A percentile compares a stretch with the other conserved stretches of the same genome.
phyloP scores from a whole-genome alignment of 2,888 invertebrate genomes.

The Melinaea menophilus region DNA sequence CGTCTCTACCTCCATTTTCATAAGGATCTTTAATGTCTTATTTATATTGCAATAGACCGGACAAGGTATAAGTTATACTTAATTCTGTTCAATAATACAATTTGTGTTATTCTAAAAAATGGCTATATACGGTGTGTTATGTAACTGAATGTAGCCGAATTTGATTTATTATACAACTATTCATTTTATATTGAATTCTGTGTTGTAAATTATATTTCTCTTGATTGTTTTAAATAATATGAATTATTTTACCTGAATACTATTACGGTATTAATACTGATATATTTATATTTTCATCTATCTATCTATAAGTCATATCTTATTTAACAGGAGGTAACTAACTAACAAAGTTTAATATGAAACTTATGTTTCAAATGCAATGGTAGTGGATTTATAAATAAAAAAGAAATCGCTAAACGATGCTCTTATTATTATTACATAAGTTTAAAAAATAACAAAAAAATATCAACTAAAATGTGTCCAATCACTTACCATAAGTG shows the following conservation, averaged over 20 bases:
- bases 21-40: background rate
- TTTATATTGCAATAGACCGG: background rate
- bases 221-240: no score
- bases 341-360: no score
- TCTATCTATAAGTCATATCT: no score
- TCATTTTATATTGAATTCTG: constrained; percentile 12
- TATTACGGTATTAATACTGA: no score
- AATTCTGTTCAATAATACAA: background rate
- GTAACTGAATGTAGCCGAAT: constrained; percentile 9
- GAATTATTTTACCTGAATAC: no score
- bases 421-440: constrained; percentile 21
- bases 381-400: no score
- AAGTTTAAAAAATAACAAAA: constrained; percentile 54
- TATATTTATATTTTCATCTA: no score
- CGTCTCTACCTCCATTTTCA: background rate
- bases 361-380: no score
- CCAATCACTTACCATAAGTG: constrained; percentile 66
- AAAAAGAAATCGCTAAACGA: background rate
- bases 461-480: constrained; percentile 63
- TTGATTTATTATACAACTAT: constrained; percentile 26
- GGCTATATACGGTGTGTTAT: constrained; percentile 18
- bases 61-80: background rate
- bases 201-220: constrained; percentile 5
- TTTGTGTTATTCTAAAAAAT: background rate
- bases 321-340: no score